Base-by-base conservation (phyloP, 2,888 invertebrate genomes). In the Pristionchus entomophagus region DNA sequence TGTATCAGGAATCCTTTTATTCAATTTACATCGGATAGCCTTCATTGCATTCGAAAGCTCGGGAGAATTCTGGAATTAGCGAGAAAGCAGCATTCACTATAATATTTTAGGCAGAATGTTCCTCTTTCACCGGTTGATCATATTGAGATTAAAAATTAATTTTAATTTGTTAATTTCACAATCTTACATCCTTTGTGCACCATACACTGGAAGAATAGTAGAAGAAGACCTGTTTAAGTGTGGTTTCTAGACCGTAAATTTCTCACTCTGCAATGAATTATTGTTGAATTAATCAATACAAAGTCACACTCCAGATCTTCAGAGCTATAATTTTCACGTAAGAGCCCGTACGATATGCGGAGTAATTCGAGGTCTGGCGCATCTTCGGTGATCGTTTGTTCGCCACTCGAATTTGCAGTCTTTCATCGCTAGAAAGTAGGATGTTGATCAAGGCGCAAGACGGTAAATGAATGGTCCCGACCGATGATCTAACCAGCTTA, bases 161-260 rank as follows among this genome's bases (percentile, higher is more conserved):
- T n/a, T n/a, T n/a, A n/a, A n/a, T n/a, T n/a, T n/a, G n/a, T n/a
- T n/a, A n/a, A n/a, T n/a, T n/a, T n/a, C n/a, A n/a, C 22, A 22
- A 3, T 12, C 73, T 73, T 14, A 73, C 73, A 26, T 41, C 45
- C 10, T 26, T 17, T 3, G 17, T 41, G 17, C 73, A 73, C 41
- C 41, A 73, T 1, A 1, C n/a, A 12, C 41, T 73, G 22, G 73
- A 22, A 12, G 12, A 10, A 10, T 41, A 73, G 45, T 73, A 73
- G 73, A 73, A 73, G 41, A 73, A 73, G 2, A 41, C 41, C 73
- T 73, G 73, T n/a, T 73, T 41, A 8, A 41, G 41, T 26, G 73
- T 73, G 1, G 73, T 45, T n/a, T 14, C 73, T 12, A 73, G 22
- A 5, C 41, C 73, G 19, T 73, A n/a, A 17, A 73, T 1, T 8